These are phyloP conservation scores for Planococcus citri DNA, from an alignment of 1,140 invertebrate genomes.

Conservation along the genomic window DNA sequence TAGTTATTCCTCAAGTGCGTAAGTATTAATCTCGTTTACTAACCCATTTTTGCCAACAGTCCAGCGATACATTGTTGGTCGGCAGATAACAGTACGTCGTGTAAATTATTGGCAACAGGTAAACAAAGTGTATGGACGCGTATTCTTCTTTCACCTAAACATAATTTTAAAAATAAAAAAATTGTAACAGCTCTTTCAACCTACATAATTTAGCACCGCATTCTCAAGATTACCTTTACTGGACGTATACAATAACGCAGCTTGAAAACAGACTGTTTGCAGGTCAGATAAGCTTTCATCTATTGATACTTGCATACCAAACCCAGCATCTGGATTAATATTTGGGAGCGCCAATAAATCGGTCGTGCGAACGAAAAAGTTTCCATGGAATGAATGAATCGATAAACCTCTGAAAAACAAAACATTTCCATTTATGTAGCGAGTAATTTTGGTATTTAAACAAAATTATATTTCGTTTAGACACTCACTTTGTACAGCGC, in stretches of 20 bases:
- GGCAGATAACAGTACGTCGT: conserved; percentile 79
- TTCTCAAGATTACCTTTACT: conserved; percentile 61
- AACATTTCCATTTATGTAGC: conserved; percentile 10
- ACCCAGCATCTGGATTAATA: conserved; percentile 94
- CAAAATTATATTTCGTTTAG: not conserved
- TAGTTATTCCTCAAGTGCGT: not conserved
- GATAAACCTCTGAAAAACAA: conserved; percentile 63
- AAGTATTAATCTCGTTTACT: conserved; percentile 27
- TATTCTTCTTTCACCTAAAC: conserved; percentile 80
- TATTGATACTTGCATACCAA: conserved; percentile 92
- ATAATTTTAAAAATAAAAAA: conserved; percentile 28
- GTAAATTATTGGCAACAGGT: conserved; percentile 70
- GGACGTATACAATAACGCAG: conserved; percentile 92
- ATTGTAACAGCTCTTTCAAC: not conserved
- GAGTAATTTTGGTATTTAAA: conserved; percentile 18
- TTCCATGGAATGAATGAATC: conserved; percentile 98
- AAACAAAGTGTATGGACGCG: conserved; percentile 93
- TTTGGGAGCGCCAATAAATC: conserved; percentile 93
- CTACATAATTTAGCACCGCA: not conserved
- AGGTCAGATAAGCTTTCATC: conserved; percentile 81
- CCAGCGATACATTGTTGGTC: conserved; percentile 91
- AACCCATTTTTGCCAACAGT: conserved; percentile 89
- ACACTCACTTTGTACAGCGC: conserved; percentile 65
- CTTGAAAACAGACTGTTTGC: conserved; percentile 91
- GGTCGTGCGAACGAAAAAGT: conserved; percentile 97